These are phyloP conservation scores for Argentina silus DNA, from an alignment of 2,797 vertebrate species.

Conservation along the genomic window DNA sequence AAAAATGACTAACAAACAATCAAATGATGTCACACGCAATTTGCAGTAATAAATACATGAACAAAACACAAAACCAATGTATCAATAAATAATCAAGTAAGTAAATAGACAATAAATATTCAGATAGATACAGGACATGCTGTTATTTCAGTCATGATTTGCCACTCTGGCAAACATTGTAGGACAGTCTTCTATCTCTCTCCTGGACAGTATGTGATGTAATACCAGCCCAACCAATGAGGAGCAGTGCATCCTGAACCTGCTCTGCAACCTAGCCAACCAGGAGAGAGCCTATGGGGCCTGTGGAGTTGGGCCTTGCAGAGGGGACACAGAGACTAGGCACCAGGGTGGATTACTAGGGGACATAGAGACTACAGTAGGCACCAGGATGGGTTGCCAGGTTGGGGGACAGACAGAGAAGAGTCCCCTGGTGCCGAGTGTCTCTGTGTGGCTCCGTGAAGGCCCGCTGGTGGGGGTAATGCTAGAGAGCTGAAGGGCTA, in stretches of 20 bases:
- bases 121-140: constrained; percentile 39
- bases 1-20: constrained; percentile 48
- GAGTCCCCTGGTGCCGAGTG: constrained; percentile 27
- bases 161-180: constrained; percentile 34
- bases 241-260: constrained; percentile 43
- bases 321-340: constrained; percentile 1
- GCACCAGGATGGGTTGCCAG: constrained; percentile 46
- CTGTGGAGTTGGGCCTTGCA: constrained; percentile 24
- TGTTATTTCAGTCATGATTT: constrained; percentile 36
- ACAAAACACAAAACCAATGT: constrained; percentile 12
- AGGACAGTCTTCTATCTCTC: constrained; percentile 34
- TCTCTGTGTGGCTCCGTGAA: constrained; percentile 37
- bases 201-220: constrained; percentile 38
- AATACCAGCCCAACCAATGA: constrained; percentile 30
- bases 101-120: constrained; percentile 66
- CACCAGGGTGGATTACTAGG: constrained; percentile 20
- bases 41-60: constrained; percentile 58
- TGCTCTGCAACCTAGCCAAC: constrained; percentile 60
- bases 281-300: constrained; percentile 19
- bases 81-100: constrained; percentile 53
- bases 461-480: constrained; percentile 5
- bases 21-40: constrained; percentile 28
- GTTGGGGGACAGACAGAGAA: constrained; percentile 16
- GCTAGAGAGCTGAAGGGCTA: constrained; percentile 54
- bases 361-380: constrained; percentile 25